Evolutionary conservation across 2,888 invertebrate species (phyloP).

Genomic region (Rhagonycha lutea): DNA sequence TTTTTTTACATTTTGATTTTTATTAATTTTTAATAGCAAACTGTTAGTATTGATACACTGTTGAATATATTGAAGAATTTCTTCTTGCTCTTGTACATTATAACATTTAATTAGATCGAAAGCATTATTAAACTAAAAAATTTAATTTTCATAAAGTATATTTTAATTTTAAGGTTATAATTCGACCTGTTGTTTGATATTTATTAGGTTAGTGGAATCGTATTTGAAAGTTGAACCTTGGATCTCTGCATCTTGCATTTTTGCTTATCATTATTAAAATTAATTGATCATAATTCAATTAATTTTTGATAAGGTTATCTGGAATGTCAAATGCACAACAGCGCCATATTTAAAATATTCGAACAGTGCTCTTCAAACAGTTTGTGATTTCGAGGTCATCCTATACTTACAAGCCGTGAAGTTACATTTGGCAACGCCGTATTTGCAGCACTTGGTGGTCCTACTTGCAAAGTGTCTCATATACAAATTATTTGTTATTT

Average conservation of each 20-base stretch:
- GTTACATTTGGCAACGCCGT: too few species aligned
- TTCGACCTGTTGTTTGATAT: neutral
- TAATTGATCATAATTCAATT: neutral
- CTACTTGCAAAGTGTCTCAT: too few species aligned
- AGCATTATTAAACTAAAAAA: conserved; percentile 32
- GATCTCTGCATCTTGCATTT: neutral
- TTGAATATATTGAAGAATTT: conserved; percentile 33
- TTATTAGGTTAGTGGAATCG: neutral
- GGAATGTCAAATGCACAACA: neutral
- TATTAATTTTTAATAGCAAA: neutral
- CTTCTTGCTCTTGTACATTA: conserved; percentile 33
- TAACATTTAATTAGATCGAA: conserved; percentile 33
- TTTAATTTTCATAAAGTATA: neutral
- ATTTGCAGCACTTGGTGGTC: too few species aligned
- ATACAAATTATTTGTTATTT: too few species aligned
- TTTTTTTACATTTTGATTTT: neutral
- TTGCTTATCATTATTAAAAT: neutral
- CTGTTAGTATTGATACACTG: neutral
- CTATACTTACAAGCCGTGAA: too few species aligned
- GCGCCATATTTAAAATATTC: neutral
- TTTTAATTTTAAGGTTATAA: neutral
- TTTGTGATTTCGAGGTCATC: neutral
- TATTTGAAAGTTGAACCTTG: neutral
- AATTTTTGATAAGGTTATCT: neutral
- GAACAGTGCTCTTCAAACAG: neutral